Base-by-base conservation (phyloP, 2,797 vertebrate genomes). In the Xerus rutilus region DNA sequence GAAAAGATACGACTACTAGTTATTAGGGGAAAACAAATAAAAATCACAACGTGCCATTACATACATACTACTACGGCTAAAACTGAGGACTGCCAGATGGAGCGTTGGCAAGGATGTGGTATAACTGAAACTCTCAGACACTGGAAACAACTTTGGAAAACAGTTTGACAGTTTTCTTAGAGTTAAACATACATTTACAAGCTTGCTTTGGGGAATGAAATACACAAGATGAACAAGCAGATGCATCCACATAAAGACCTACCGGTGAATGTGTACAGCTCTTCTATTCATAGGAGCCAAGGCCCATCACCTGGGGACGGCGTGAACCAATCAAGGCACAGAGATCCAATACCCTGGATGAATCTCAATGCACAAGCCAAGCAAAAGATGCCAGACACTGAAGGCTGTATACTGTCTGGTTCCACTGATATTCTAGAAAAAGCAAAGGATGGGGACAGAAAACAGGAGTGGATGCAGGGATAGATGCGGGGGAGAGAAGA, bases 381-480 rank as follows among this genome's bases (percentile, higher is more conserved):
- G 49, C 62, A 39, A 64, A 52, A 52, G 70, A 30, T 0, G 23
- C 52, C 64, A 59, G 73, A 79, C 52, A 18, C 72, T 3, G 20
- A 21, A 18, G 52, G 35, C 32, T 5, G 25, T 0, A 0, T 1
- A 7, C 54, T 4, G 0, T 12, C 6, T 12, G 67, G 7, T 11
- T 45, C 65, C 21, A 73, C n/a, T 32, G 21, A 59, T 0, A 1
- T 20, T 73, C 32, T 9, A 28, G 54, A 49, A 54, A 73, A 32
- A 52, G 28, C 13, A 3, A 30, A 59, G 8, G 49, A 17, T 1
- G 62, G 62, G 1, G 82, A 15, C 70, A 2, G 52, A 45, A 72
- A 45, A 39, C 20, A 23, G 52, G 23, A 25, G 47, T 15, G 18
- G 6, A n/a, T 14, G n/a, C 47, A 7, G 5, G 18, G 30, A 57